Percentiles rank a stretch among this genome's conserved stretches.
These are phyloP conservation scores for Tinea trinotella DNA, from an alignment of 2,888 invertebrate species.

Conservation along the genomic window DNA sequence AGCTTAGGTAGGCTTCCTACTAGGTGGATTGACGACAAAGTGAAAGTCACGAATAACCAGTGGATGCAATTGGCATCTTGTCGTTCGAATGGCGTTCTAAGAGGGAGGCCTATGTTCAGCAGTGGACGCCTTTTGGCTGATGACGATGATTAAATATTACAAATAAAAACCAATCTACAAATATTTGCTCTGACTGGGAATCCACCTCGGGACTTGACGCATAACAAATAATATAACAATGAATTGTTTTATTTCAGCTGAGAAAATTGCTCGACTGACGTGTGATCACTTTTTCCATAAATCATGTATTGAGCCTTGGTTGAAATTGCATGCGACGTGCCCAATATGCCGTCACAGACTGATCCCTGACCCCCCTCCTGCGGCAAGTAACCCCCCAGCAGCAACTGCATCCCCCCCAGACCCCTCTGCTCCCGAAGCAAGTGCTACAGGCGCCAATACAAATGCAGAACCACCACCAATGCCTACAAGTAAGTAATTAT, in stretches of 20 bases:
- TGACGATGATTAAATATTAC: too few relatives aligned
- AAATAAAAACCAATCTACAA: too few relatives aligned
- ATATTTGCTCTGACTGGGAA: too few relatives aligned
- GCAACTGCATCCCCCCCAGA: background rate
- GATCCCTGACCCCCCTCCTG: conserved; percentile 44
- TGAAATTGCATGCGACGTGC: conserved; percentile 96
- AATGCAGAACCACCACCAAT: background rate
- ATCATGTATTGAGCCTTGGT: conserved; percentile 95
- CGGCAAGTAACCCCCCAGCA: background rate
- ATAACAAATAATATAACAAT: too few relatives aligned
- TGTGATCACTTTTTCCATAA: conserved; percentile 95
- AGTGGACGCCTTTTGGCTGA: too few relatives aligned
- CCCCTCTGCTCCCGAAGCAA: background rate
- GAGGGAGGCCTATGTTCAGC: too few relatives aligned
- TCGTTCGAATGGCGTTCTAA: too few relatives aligned
- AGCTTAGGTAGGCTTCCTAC: too few relatives aligned
- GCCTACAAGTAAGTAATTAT: background rate
- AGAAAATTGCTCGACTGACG: conserved; percentile 83
- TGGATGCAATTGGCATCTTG: too few relatives aligned
- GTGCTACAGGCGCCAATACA: background rate
- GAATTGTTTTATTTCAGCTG: conserved; percentile 66
- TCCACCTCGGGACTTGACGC: too few relatives aligned
- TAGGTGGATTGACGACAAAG: too few relatives aligned
- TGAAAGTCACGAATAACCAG: too few relatives aligned
- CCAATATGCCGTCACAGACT: conserved; percentile 92